Conservation (phyloP, 2,888 invertebrate species). For the Ceramica pisi region DNA sequence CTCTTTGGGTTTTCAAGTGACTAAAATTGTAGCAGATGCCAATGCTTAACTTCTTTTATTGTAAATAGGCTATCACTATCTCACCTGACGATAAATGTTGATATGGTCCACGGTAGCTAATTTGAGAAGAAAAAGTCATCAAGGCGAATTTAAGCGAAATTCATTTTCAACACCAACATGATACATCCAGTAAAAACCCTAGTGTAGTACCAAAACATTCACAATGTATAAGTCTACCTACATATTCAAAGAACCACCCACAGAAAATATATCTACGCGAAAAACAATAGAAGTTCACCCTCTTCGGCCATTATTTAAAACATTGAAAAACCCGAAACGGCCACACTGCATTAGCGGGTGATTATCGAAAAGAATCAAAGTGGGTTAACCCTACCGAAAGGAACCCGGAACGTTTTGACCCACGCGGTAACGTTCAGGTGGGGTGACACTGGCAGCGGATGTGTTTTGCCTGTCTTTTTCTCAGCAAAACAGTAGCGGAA, state of each 20-base stretch:
- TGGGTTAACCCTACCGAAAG: conserved; percentile 79
- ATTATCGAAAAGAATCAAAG: conserved; percentile 89
- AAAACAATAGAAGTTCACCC: conserved; percentile 66
- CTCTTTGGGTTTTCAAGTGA: too few relatives aligned
- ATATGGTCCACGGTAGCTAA: too few relatives aligned
- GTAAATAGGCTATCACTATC: too few relatives aligned
- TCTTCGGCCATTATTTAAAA: conserved; percentile 67
- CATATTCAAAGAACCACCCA: conserved; percentile 18
- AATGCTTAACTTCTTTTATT: too few relatives aligned
- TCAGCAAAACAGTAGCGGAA: neutral
- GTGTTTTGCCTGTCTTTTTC: neutral
- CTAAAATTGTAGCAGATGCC: too few relatives aligned
- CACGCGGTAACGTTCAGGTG: conserved; percentile 65
- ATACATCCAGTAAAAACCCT: neutral
- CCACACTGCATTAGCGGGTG: conserved; percentile 83
- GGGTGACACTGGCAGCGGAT: conserved; percentile 60
- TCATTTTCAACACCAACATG: neutral
- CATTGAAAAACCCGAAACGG: conserved; percentile 67
- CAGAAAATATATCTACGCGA: conserved; percentile 49
- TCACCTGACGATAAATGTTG: too few relatives aligned
- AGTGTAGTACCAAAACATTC: neutral
- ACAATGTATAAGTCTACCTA: neutral
- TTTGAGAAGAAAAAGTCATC: too few relatives aligned
- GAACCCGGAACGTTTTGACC: conserved; percentile 71
- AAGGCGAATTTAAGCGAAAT: too few relatives aligned